Evolutionary conservation across 2,888 invertebrate genomes (phyloP), one percentile per base, ranked within the genome.

Genomic region (Limnephilus lunatus): DNA sequence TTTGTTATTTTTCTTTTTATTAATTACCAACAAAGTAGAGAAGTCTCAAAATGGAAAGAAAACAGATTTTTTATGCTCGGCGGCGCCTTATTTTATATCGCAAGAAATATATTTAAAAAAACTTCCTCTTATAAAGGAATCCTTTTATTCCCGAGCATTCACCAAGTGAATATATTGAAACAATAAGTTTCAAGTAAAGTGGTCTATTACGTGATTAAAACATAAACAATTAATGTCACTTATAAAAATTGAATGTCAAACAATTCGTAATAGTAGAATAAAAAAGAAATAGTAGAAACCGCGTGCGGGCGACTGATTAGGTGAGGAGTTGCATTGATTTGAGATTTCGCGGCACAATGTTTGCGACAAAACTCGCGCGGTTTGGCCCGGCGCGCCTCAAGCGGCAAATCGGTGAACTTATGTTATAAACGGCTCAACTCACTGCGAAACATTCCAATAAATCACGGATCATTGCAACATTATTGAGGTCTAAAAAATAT

Each of bases 301-400:
- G 85, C 90, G 90, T 39, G 44, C 90, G 86, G 90, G 80, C 85
- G 85, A 85, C 30, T 14, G 39, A 35, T 48, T 48, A 48, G 12
- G 35, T 25, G 48, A 91, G 90, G 32, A 53, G 53, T 90, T 83
- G 53, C 85, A 91, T 91, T 80, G 85, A 91, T 85, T 89, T 83
- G 53, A 91, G 82, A 81, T 83, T 91, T 80, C 53, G 81, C 83
- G 85, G 32, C 89, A 80, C 44, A 81, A 44, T 31, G 31, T 48
- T 81, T 68, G 19, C 81, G 39, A 92, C 32, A 83, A 87, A 90
- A 90, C 89, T 90, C 85, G 89, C 89, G 83, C 91, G 44, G 48
- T 89, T 39, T 32, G 7, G 80, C 19, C n/a, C 25, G 12, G 30
- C 31, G 81, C 86, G 90, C 86, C 81, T 80, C 90, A 32, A 35